Base-by-base conservation (phyloP, 1,140 invertebrate species). In the Bombus balteatus region DNA sequence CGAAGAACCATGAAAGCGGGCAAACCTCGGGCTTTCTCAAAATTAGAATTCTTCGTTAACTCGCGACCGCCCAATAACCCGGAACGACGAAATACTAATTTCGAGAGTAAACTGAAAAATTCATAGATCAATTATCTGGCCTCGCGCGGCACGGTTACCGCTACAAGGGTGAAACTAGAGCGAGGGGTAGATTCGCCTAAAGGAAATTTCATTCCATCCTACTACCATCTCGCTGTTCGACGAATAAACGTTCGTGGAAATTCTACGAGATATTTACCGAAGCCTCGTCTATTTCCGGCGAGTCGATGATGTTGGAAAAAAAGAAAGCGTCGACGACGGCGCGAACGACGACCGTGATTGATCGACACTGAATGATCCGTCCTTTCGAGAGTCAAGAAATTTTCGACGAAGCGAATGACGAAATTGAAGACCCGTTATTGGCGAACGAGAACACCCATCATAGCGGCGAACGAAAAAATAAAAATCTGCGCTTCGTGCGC, bases 1-100 rank as follows among this genome's bases (percentile, higher is more conserved):
- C 71, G 77, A 87, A 85, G 74, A 71, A 78, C n/a, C 86, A 87
- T 76, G 87, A 89, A 86, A 86, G 47, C 68, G 25, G 73, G 66
- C 43, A 59, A 82, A 75, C 70, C 85, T 59, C 79, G 66, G 70
- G 82, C 89, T 81, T 77, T 79, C 72, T 41, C 57, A 43, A 89
- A 90, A 90, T 90, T 90, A 90, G 89, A 90, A 90, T 90, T 89
- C 86, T 90, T 89, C 85, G 82, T 90, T 89, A 89, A 89, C 41
- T 62, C 78, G 32, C n/a, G 25, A 53, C 66, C 74, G 43, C 13
- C 34, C 37, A 18, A 59, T 78, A 78, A 70, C 32, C 43, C 9
- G 32, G 53, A 32, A 86, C 57, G 78, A 41, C 62, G 78, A 68
- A 39, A 62, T 65, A 53, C 76, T 89, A 89, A 89, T 89, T 89